Conservation (phyloP, 2,888 invertebrate genomes). For the Drosophila trichaetosa region DNA sequence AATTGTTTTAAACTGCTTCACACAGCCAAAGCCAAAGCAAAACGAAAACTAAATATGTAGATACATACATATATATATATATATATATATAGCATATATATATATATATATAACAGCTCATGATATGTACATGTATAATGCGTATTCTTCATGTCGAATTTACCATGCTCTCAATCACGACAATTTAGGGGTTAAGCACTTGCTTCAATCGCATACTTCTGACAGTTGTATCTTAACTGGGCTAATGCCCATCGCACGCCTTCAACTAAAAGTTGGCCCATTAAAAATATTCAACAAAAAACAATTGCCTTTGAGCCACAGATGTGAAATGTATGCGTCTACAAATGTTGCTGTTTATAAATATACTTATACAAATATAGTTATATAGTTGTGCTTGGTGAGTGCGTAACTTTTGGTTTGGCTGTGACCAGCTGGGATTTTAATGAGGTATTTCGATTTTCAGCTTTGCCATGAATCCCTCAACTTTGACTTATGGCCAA, state of each 20-base stretch:
- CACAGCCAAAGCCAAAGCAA: constrained; percentile 14
- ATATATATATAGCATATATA: constrained; percentile 15
- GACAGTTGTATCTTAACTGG: constrained; percentile 25
- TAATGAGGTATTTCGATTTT: constrained; percentile 49
- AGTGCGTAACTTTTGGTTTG: constrained; percentile 47
- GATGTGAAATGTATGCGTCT: constrained; percentile 12
- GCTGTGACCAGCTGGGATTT: constrained; percentile 31
- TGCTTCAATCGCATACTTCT: constrained; percentile 7
- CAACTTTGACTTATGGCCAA: constrained; percentile 60
- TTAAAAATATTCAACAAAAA: neutral
- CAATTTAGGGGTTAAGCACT: constrained; percentile 7
- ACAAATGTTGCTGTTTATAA: neutral
- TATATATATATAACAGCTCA: neutral
- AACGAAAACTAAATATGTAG: constrained; percentile 15
- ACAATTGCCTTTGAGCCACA: constrained; percentile 37
- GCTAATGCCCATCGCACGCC: constrained; percentile 31
- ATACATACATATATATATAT: neutral
- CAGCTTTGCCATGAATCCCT: constrained; percentile 48
- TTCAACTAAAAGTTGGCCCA: constrained; percentile 20
- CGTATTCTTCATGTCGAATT: constrained; percentile 12
- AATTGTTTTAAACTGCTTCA: constrained; percentile 33
- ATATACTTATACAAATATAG: neutral
- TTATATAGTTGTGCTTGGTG: neutral
- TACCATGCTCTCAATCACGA: constrained; percentile 33
- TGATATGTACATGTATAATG: neutral